Evolutionary conservation across 2,888 invertebrate genomes (phyloP).

Genomic region (Bruchidius siliquastri): DNA sequence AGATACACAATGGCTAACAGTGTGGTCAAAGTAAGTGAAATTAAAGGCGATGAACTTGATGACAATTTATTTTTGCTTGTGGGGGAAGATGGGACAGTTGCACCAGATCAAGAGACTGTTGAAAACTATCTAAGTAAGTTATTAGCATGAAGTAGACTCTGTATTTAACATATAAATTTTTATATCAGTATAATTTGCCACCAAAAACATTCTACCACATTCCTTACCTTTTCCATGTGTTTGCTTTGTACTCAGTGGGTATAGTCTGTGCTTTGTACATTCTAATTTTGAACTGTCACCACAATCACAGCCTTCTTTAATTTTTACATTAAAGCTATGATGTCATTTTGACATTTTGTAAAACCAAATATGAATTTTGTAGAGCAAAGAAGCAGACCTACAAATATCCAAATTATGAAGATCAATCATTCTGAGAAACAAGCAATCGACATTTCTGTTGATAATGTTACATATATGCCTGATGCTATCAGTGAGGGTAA

Average conservation of each 20-base stretch:
- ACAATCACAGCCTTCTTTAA: neutral
- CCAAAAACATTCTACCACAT: too few species aligned
- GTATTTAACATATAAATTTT: too few species aligned
- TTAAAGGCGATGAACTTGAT: slow-evolving; percentile 48
- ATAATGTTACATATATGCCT: slow-evolving; percentile 46
- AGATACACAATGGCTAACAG: slow-evolving; percentile 40
- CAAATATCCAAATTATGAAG: slow-evolving; percentile 43
- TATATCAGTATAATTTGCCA: too few species aligned
- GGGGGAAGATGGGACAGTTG: slow-evolving; percentile 79
- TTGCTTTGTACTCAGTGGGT: too few species aligned
- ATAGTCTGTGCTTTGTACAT: too few species aligned
- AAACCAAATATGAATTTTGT: slow-evolving; percentile 16
- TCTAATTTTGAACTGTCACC: neutral
- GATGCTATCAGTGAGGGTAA: slow-evolving; percentile 26
- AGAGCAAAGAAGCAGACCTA: slow-evolving; percentile 38
- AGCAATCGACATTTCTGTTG: slow-evolving; percentile 46
- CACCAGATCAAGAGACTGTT: slow-evolving; percentile 75
- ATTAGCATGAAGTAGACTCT: neutral
- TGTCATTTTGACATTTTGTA: slow-evolving; percentile 1
- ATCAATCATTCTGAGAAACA: slow-evolving; percentile 42
- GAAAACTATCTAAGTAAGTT: slow-evolving; percentile 74
- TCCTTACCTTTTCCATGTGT: too few species aligned
- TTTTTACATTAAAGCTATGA: neutral
- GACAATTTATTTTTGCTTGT: slow-evolving; percentile 79
- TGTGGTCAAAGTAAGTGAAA: slow-evolving; percentile 46